phyloP scores from a whole-genome alignment of 2,797 vertebrate species.

The Squalus acanthias region DNA sequence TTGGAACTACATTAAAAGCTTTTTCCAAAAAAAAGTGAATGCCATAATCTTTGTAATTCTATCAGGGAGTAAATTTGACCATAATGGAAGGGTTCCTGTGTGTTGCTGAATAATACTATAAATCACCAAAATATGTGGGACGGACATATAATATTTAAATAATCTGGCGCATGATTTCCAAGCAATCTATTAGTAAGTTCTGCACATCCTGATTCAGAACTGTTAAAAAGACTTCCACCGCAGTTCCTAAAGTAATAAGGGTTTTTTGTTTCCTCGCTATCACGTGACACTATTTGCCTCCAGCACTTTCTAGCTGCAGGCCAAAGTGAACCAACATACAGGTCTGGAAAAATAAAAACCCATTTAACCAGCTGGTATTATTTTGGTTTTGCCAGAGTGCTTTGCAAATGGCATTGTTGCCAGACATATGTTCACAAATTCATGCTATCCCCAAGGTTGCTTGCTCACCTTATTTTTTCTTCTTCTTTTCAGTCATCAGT shows the following conservation, averaged over 20 bases:
- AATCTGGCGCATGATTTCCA: neutral
- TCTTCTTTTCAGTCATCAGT: slow-evolving; percentile 75
- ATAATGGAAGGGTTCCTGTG: neutral
- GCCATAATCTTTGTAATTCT: neutral
- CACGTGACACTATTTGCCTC: neutral
- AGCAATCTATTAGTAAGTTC: neutral
- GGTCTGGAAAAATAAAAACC: neutral
- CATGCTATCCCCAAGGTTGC: neutral
- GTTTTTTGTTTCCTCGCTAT: neutral
- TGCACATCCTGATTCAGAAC: neutral
- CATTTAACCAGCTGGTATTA: slow-evolving; percentile 8
- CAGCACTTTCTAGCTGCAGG: neutral
- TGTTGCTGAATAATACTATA: neutral
- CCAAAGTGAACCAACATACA: neutral
- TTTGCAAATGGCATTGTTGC: neutral
- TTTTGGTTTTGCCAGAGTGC: neutral
- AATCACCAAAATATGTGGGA: neutral
- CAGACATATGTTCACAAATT: neutral
- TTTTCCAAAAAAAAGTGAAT: neutral
- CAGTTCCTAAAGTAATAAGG: neutral
- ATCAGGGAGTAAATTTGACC: neutral
- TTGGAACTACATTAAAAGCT: neutral
- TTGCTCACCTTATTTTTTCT: neutral
- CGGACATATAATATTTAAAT: neutral
- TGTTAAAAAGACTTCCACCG: neutral